Evolutionary conservation across 2,797 vertebrate genomes (phyloP).

Genomic region (Enteromius mattozi): DNA sequence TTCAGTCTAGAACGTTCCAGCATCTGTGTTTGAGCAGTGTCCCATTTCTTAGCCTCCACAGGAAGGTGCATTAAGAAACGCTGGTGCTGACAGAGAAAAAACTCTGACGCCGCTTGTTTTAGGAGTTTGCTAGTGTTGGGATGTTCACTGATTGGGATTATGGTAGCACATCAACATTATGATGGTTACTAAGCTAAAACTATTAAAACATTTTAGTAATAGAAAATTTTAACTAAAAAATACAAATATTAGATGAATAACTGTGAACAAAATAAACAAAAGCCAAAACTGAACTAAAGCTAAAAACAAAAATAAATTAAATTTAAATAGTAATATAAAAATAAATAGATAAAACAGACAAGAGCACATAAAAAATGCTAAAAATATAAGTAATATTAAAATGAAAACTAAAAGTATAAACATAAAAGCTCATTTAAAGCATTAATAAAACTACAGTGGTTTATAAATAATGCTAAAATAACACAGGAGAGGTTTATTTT

Average conservation of each 20-base stretch:
- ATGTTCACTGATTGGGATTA: background rate
- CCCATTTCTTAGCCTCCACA: slow-evolving; percentile 21
- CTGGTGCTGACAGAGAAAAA: slow-evolving; percentile 29
- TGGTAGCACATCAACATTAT: background rate
- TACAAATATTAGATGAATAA: background rate
- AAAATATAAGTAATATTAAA: background rate
- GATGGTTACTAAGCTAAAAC: background rate
- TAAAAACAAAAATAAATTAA: background rate
- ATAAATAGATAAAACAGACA: background rate
- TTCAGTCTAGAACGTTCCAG: slow-evolving; percentile 18
- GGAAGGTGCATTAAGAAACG: slow-evolving; percentile 29
- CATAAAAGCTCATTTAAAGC: background rate
- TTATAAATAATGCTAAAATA: background rate
- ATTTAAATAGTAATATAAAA: background rate
- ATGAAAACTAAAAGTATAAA: background rate
- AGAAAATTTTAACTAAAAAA: background rate
- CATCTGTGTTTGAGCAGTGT: slow-evolving; percentile 25
- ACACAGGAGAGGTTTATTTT: no score
- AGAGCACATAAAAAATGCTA: background rate
- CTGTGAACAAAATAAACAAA: background rate
- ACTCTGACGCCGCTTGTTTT: slow-evolving; percentile 13
- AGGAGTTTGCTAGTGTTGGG: background rate
- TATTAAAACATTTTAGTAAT: background rate
- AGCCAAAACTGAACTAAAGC: background rate
- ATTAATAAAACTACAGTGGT: background rate